phyloP scores from a whole-genome alignment of 2,888 invertebrate genomes.

The Falcaria lacertinaria region DNA sequence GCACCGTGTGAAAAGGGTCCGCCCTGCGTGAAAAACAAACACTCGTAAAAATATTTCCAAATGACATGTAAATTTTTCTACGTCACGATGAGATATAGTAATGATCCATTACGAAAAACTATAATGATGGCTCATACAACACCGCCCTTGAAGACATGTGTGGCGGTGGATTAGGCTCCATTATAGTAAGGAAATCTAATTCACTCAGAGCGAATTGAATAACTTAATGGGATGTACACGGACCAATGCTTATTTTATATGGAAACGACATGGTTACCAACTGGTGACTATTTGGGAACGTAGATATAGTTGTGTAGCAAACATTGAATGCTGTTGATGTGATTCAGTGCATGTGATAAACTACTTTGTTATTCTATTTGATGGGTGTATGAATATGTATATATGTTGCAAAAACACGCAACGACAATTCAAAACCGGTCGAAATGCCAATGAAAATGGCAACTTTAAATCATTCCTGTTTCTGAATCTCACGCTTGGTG shows the following conservation, averaged over 20 bases:
- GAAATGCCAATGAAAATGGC: neutral
- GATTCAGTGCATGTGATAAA: too few species aligned
- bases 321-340: too few species aligned
- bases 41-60: slow-evolving; percentile 69
- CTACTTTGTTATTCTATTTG: too few species aligned
- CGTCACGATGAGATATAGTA: slow-evolving; percentile 77
- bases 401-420: neutral
- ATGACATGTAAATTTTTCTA: slow-evolving; percentile 78
- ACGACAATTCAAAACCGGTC: neutral
- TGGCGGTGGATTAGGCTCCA: slow-evolving; percentile 62
- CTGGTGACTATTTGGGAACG: slow-evolving; percentile 12
- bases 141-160: slow-evolving; percentile 61
- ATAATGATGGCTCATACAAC: slow-evolving; percentile 70
- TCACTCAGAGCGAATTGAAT: slow-evolving; percentile 71
- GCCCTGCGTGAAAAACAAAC: slow-evolving; percentile 74
- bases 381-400: too few species aligned
- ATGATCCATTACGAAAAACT: slow-evolving; percentile 75
- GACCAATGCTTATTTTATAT: slow-evolving; percentile 33
- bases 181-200: slow-evolving; percentile 63
- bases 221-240: slow-evolving; percentile 59
- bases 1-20: slow-evolving; percentile 58
- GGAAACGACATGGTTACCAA: slow-evolving; percentile 27
- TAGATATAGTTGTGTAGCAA: too few species aligned
- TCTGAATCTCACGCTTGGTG: slow-evolving; percentile 32
- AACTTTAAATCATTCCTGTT: slow-evolving; percentile 2